Base-by-base conservation (phyloP, 2,888 invertebrate genomes). In the Lochmaea crataegi region DNA sequence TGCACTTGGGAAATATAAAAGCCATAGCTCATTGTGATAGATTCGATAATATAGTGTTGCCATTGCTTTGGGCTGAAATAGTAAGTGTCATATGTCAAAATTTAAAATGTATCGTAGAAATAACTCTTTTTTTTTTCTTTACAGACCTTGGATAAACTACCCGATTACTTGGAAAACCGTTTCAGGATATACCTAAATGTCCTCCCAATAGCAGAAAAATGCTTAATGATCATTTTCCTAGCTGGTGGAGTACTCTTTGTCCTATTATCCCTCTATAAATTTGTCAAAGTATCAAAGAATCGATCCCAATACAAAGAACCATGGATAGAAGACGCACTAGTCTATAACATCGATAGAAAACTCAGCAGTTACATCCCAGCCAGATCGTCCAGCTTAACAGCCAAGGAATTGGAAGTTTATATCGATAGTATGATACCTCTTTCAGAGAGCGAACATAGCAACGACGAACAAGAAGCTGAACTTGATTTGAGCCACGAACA, bases 51-150 rank as follows among this genome's bases (percentile, higher is more conserved):
- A 88, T 94, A 84, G 91, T 94, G 12, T 87, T 96, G 4, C 96
- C 96, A 0, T 88, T 96, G 83, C 87, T 96, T 4, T 96, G 96
- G 96, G 95, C 95, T 78, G 96, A 96, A 90, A 94, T 95, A 84
- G 96, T 96, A 90, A 94, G 94, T 92, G 83, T 5, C n/a, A 42
- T 57, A n/a, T 0, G 22, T n/a, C 10, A n/a, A 5, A 14, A 42
- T 65, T 18, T 10, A 9, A 3, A 56, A 18, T 1, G 5, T 16
- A 16, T 56, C 22, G 16, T 65, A 4, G 45, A 0, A 22, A 2
- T 9, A 45, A 18, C 10, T 0, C n/a, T 38, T 60, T 38, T 57
- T 2, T 77, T 80, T 82, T 66, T n/a, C n/a, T 77, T 82, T 87
- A 86, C 89, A 94, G 95, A 90, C 91, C 82, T 90, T 95, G 92